Evolutionary conservation across 2,888 invertebrate species (phyloP).

Genomic region (Sminthurides aquaticus): DNA sequence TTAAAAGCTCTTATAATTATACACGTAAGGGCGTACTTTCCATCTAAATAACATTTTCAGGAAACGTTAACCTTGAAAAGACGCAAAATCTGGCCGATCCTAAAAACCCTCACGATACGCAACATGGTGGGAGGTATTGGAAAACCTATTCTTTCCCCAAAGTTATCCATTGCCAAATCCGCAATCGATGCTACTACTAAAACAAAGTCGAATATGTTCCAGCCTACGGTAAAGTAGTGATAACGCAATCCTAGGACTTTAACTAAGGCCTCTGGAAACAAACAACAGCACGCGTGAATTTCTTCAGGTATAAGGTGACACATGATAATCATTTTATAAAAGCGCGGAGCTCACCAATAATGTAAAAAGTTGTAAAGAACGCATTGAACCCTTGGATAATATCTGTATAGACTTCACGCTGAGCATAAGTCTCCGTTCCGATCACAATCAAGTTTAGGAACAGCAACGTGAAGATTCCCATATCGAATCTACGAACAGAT

Average conservation of each 20-base stretch:
- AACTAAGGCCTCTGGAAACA: constrained; percentile 70
- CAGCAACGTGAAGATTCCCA: constrained; percentile 88
- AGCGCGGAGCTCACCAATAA: constrained; percentile 57
- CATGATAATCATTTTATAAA: not conserved
- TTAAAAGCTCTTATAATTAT: not conserved
- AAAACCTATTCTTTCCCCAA: constrained; percentile 58
- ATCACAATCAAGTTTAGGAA: constrained; percentile 92
- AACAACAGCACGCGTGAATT: too few species aligned
- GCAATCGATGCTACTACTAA: constrained; percentile 84
- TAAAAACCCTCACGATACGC: constrained; percentile 94
- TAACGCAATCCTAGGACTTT: constrained; percentile 88
- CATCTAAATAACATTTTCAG: constrained; percentile 43
- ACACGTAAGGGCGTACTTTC: not conserved
- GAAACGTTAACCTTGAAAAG: constrained; percentile 97
- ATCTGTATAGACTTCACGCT: constrained; percentile 79
- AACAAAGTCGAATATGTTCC: constrained; percentile 94
- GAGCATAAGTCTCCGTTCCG: constrained; percentile 90
- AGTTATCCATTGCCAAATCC: constrained; percentile 60
- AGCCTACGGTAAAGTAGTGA: constrained; percentile 91
- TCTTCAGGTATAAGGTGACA: too few species aligned
- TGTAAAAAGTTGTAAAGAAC: constrained; percentile 88
- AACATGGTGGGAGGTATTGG: constrained; percentile 92
- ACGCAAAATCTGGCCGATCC: constrained; percentile 93
- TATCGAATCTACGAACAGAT: constrained; percentile 86
- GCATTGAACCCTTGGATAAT: constrained; percentile 89